Evolutionary conservation across 2,113 vertebrate genomes (phyloP), one percentile per base, ranked within the genome.

Genomic region (Poicephalus meyeri): DNA sequence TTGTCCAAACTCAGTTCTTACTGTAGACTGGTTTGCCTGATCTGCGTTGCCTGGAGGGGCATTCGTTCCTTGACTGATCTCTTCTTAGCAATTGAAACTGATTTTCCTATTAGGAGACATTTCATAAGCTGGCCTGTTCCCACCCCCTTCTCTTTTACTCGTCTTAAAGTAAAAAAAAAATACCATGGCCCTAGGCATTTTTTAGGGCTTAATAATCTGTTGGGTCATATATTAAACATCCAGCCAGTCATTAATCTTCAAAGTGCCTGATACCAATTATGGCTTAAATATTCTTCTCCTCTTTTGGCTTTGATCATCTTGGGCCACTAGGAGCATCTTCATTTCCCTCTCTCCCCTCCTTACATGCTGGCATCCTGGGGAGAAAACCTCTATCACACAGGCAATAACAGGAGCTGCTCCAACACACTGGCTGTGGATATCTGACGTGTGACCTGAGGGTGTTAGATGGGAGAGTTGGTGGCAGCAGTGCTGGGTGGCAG

Each of bases 171-270:
- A 64, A 88, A 91, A 60, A 69, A 69, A 91, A 96, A 74, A n/a
- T 8, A 85, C 88, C 74, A 81, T 16, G 44, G 83, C 78, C 56
- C 24, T 21, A 52, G 83, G 47, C 68, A 80, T 95, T 91, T 93
- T 66, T 42, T 85, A 33, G 66, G 84, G 68, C 83, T 94, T 92
- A 86, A 90, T 83, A 93, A 80, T 39, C 78, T 39, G 35, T 14
- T 19, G 42, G 53, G 74, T 58, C 21, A 15, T 58, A 58, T 42
- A 72, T 95, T 95, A 89, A 95, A 73, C 68, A 91, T 74, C 76
- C 94, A 95, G 93, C 77, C 92, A 80, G 78, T 88, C 73, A 42
- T 94, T 89, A 69, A 91, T 96, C 83, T 88, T 92, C 90, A 73
- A 65, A 69, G 92, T 64, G 69, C 74, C 66, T 86, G 77, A 94